phyloP scores from a whole-genome alignment of 92 coral and sea anemone species.

The Palythoa grandis region DNA sequence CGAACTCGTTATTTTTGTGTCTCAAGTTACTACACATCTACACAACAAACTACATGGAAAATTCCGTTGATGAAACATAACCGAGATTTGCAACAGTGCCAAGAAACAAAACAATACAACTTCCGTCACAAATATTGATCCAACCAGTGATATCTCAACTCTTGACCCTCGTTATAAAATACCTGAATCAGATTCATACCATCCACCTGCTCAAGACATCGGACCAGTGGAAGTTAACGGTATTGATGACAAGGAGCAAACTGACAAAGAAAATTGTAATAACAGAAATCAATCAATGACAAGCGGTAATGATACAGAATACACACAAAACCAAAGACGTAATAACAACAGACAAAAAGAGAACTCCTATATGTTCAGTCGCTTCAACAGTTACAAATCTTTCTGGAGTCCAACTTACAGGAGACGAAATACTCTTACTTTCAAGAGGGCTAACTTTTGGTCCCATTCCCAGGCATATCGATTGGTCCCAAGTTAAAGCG shows the following conservation, averaged over 20 bases:
- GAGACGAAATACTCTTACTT: not conserved
- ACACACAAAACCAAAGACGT: not conserved
- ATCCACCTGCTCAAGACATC: too few relatives aligned
- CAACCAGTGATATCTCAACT: too few relatives aligned
- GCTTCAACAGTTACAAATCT: not conserved
- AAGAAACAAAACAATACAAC: not conserved
- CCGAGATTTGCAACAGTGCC: not conserved
- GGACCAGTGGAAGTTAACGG: too few relatives aligned
- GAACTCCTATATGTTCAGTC: not conserved
- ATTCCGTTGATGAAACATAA: not conserved
- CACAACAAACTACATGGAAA: not conserved
- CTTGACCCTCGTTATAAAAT: too few relatives aligned
- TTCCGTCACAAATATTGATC: conserved; percentile 6
- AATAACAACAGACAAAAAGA: conserved; percentile 13
- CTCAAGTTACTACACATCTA: not conserved
- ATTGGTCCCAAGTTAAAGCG: conserved; percentile 7
- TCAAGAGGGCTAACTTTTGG: conserved; percentile 3
- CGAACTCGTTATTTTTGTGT: not conserved
- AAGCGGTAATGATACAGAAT: not conserved
- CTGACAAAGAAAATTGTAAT: not conserved
- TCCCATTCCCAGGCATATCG: not conserved
- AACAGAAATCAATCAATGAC: not conserved
- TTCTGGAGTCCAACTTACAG: conserved; percentile 8
- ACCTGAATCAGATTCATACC: too few relatives aligned
- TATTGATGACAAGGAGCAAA: not conserved